Conservation (phyloP, 2,888 invertebrate genomes). For the Chymomyza procnemis region DNA sequence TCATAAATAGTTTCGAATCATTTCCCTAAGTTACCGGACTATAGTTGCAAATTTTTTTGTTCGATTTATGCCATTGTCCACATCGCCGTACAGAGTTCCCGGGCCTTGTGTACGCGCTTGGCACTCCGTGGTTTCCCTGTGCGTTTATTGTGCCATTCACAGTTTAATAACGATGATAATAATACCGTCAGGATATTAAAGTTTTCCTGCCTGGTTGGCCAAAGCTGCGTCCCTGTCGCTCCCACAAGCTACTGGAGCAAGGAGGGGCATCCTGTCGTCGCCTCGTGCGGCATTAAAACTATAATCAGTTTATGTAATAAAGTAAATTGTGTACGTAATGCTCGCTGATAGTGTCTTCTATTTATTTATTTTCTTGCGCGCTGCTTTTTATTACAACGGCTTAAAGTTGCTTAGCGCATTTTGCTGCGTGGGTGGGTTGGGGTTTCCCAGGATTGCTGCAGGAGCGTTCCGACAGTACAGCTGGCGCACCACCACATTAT, state of each 20-base stretch:
- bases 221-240: background rate
- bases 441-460: too few relatives aligned
- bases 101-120: constrained; percentile 20
- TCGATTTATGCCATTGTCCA: constrained; percentile 20
- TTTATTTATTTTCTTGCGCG: constrained; percentile 67
- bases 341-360: constrained; percentile 67
- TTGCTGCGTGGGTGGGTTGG: constrained; percentile 25
- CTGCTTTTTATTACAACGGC: constrained; percentile 64
- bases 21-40: too few relatives aligned
- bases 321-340: constrained; percentile 72
- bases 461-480: constrained; percentile 10
- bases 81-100: constrained; percentile 1
- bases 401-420: constrained; percentile 61
- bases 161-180: constrained; percentile 74
- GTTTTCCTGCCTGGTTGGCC: constrained; percentile 53
- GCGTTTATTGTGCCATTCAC: constrained; percentile 71
- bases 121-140: constrained; percentile 59
- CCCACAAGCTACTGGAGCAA: background rate
- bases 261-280: constrained; percentile 8
- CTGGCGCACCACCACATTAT: constrained; percentile 45
- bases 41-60: background rate
- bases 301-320: constrained; percentile 72
- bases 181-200: constrained; percentile 72
- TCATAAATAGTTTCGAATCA: too few relatives aligned
- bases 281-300: constrained; percentile 63